A percentile compares a stretch with the other conserved stretches of the same genome.
Conservation (phyloP, 2,797 vertebrate genomes). For the Danionella dracula region DNA sequence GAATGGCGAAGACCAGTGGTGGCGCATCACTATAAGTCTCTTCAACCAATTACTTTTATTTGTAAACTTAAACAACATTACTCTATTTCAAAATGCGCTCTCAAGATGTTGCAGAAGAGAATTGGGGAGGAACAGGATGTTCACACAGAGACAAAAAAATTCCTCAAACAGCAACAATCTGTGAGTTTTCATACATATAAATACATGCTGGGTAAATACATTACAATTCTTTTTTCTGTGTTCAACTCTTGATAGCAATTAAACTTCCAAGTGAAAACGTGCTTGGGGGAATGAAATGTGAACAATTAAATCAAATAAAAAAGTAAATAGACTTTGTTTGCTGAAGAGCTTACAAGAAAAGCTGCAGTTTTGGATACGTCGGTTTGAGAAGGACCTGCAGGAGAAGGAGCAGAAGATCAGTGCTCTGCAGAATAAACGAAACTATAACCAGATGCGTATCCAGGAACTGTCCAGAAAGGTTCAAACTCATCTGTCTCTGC, state of each 20-base stretch:
- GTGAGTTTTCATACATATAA: constrained; percentile 61
- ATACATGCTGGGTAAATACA: too few relatives aligned
- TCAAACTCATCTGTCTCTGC: constrained; percentile 7
- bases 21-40: neutral
- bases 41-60: too few relatives aligned
- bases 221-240: too few relatives aligned
- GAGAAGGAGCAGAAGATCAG: constrained; percentile 73
- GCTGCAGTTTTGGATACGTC: constrained; percentile 76
- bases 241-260: too few relatives aligned
- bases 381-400: constrained; percentile 71
- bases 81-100: too few relatives aligned
- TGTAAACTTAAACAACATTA: too few relatives aligned
- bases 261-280: too few relatives aligned
- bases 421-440: constrained; percentile 59
- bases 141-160: constrained; percentile 66
- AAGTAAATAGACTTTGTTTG: too few relatives aligned
- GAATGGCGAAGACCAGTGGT: neutral
- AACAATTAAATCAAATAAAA: too few relatives aligned
- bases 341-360: constrained; percentile 63
- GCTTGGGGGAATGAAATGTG: too few relatives aligned
- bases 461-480: constrained; percentile 75
- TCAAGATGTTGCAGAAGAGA: constrained; percentile 68
- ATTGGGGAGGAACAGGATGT: constrained; percentile 66
- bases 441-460: constrained; percentile 66
- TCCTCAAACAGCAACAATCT: constrained; percentile 68